Percentiles rank a stretch among this genome's conserved stretches.
Evolutionary conservation across 2,113 vertebrate genomes (phyloP).

Genomic region (Ivindomyrus marchei): DNA sequence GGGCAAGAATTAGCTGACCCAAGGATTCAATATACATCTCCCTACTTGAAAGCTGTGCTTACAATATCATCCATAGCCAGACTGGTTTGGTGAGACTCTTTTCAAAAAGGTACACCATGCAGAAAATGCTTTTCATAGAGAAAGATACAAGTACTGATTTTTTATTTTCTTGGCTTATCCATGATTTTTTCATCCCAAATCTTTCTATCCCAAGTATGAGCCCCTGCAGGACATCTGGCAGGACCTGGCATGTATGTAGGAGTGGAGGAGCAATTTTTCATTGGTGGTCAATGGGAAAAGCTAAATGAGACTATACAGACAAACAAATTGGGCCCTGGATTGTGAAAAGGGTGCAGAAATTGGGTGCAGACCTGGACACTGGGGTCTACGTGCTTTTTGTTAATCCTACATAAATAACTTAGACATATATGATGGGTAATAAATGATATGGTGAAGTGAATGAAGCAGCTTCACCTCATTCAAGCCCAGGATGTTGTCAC

Average conservation of each 20-base stretch:
- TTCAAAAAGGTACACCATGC: neutral
- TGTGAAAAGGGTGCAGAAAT: neutral
- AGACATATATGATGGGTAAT: neutral
- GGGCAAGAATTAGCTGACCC: conserved; percentile 69
- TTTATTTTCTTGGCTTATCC: neutral
- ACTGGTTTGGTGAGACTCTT: conserved; percentile 63
- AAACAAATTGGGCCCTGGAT: neutral
- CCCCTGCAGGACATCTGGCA: conserved; percentile 47
- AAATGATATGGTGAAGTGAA: neutral
- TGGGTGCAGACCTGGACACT: neutral
- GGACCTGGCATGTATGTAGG: conserved; percentile 53
- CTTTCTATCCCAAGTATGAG: conserved; percentile 47
- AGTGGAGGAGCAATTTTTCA: conserved; percentile 57
- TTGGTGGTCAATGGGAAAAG: conserved; percentile 31
- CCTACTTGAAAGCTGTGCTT: conserved; percentile 74
- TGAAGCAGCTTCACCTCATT: neutral
- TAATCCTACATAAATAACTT: neutral
- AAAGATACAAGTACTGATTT: conserved; percentile 37
- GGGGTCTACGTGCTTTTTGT: neutral
- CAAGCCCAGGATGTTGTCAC: neutral
- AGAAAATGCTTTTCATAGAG: neutral
- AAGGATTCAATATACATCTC: conserved; percentile 55
- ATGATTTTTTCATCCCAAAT: neutral
- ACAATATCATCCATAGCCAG: conserved; percentile 61
- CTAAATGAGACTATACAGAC: conserved; percentile 47